phyloP scores from a whole-genome alignment of 2,797 vertebrate genomes.

The Zonotrichia albicollis region DNA sequence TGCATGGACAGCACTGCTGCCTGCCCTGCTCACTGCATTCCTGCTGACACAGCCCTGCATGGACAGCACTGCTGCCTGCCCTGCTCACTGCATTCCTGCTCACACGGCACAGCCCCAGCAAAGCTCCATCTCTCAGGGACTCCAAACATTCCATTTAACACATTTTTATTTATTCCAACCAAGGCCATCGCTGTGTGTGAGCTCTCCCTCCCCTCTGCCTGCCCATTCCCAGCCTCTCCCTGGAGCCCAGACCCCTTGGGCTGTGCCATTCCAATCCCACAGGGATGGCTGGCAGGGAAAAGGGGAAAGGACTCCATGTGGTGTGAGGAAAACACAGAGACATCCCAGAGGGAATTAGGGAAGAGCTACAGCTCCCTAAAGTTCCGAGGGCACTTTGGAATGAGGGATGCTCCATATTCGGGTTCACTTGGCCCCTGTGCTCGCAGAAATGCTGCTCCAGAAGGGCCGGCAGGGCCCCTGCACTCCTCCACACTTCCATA shows the following conservation, averaged over 20 bases:
- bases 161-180: accelerated
- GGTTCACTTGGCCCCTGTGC: not conserved
- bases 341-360: not conserved
- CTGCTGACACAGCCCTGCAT: no score
- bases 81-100: not conserved
- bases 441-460: not conserved
- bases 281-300: not conserved
- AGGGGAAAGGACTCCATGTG: not conserved
- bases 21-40: no score
- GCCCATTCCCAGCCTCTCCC: not conserved
- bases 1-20: no score
- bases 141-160: not conserved
- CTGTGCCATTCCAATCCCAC: not conserved
- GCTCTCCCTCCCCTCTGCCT: not conserved
- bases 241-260: not conserved
- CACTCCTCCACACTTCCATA: not conserved
- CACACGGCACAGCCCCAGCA: accelerated
- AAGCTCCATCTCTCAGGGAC: not conserved
- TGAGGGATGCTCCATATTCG: not conserved
- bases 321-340: not conserved
- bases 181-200: not conserved
- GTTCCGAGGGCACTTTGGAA: not conserved
- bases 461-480: not conserved
- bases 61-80: no score
- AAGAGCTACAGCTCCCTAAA: not conserved